Percentiles rank a stretch among this genome's conserved stretches.
These are phyloP conservation scores for Myiotriccus ornatus DNA, from an alignment of 2,797 vertebrate species.

Conservation along the genomic window DNA sequence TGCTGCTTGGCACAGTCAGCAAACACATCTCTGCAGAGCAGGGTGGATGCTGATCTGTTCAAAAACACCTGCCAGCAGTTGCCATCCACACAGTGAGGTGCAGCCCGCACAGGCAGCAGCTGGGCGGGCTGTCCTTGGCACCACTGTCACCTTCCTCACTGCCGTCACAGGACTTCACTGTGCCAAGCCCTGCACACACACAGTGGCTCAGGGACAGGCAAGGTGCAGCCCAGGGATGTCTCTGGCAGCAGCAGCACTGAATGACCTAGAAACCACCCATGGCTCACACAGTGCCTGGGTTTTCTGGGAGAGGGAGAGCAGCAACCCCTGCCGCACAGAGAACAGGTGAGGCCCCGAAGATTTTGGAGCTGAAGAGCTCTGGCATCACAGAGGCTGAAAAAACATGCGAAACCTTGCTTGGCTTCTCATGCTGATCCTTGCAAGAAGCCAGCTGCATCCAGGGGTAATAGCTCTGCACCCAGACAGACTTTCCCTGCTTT, in stretches of 20 bases:
- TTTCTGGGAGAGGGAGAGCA: not conserved
- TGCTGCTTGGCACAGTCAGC: not conserved
- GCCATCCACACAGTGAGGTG: fast-evolving
- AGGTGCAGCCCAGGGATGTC: not conserved
- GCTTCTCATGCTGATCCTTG: not conserved
- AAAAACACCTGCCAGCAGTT: not conserved
- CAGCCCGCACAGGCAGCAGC: not conserved
- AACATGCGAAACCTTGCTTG: not conserved
- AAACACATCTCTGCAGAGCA: not conserved
- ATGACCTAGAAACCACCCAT: not conserved
- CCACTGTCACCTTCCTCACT: not conserved
- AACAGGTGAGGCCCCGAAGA: not conserved
- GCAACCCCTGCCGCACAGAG: not conserved
- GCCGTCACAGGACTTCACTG: not conserved
- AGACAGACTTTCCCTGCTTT: not conserved
- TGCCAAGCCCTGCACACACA: not conserved
- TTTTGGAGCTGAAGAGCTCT: not conserved
- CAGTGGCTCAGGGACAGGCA: not conserved
- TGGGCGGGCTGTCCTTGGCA: not conserved
- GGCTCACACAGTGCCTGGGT: not conserved
- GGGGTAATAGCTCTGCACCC: not conserved
- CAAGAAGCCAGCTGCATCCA: not conserved
- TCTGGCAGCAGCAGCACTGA: not conserved
- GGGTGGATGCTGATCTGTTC: not conserved
- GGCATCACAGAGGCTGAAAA: not conserved